Conservation (phyloP, 2,888 invertebrate species). For the Phaonia tiefii region DNA sequence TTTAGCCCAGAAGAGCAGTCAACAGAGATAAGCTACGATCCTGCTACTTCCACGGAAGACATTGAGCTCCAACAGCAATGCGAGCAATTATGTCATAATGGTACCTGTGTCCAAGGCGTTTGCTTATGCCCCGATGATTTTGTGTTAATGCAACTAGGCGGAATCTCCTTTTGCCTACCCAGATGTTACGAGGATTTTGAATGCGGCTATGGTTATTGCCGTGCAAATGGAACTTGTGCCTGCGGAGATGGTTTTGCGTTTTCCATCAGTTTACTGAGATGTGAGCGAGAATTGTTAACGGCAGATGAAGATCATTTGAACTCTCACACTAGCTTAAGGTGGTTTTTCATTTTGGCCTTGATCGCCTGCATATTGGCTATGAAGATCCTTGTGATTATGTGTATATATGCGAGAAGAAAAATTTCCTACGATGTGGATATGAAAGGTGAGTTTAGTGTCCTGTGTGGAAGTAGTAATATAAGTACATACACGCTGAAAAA, state of each 20-base stretch:
- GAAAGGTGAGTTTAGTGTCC: slow-evolving; percentile 62
- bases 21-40: too few species aligned
- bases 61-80: background rate
- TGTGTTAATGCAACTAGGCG: background rate
- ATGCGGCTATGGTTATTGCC: slow-evolving; percentile 43
- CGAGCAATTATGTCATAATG: background rate
- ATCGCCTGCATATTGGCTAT: slow-evolving; percentile 62
- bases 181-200: slow-evolving; percentile 30
- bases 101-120: slow-evolving; percentile 23
- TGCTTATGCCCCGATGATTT: slow-evolving; percentile 34
- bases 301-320: background rate
- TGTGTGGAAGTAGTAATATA: too few species aligned
- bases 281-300: slow-evolving; percentile 14
- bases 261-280: slow-evolving; percentile 29
- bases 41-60: background rate
- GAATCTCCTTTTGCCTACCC: slow-evolving; percentile 3
- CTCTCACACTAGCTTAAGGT: slow-evolving; percentile 45
- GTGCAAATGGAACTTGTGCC: slow-evolving; percentile 32
- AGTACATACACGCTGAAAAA: too few species aligned
- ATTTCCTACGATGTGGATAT: slow-evolving; percentile 68
- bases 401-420: slow-evolving; percentile 49
- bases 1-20: too few species aligned
- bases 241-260: slow-evolving; percentile 59
- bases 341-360: slow-evolving; percentile 63
- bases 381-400: slow-evolving; percentile 64